Evolutionary conservation across 1,140 invertebrate genomes (phyloP), one percentile per base, ranked within the genome.

Genomic region (Heliconius nattereri): DNA sequence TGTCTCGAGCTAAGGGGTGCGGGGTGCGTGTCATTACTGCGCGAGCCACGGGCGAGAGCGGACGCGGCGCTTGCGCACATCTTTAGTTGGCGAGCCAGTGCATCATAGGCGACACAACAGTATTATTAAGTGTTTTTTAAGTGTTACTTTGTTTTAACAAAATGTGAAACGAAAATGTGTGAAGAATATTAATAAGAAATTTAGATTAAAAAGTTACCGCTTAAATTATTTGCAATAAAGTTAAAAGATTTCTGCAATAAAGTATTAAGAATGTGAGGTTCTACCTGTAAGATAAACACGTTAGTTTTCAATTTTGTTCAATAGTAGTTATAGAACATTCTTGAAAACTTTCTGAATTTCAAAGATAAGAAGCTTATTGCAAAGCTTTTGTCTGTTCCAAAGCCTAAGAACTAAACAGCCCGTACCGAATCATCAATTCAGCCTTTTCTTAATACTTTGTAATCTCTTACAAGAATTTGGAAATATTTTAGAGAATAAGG

Each of bases 391-490:
- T 60, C 54, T 60, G 54, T 23, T 60, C 54, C n/a, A 60, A 60
- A 66, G 60, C 40, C 23, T 52, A 26, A 54, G 35, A 45, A 52
- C 45, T 26, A 74, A 74, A 74, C 73, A 45, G 73, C 45, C 72
- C 35, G 35, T 23, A 26, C 32, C 73, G 60, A 66, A 74, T 19
- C 35, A 74, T 52, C 40, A 32, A 52, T 49, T 74, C 26, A 74
- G 40, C 19, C 23, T 74, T 74, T 74, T 52, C 73, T 23, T 74
- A 74, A 74, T 74, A 52, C 35, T 74, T 74, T 52, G 35, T 52
- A 73, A 73, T 71, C 76, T 78, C 52, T 32, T 40, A 57, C 52
- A 73, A 40, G 73, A 35, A 52, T 49, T 77, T 40, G 26, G n/a
- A 9, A n/a, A 73, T 52, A 40, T 71, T 78, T 78, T 19, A 16